Evolutionary conservation across 2,113 vertebrate genomes (phyloP), one percentile per base, ranked within the genome.

Genomic region (Gambusia holbrooki): DNA sequence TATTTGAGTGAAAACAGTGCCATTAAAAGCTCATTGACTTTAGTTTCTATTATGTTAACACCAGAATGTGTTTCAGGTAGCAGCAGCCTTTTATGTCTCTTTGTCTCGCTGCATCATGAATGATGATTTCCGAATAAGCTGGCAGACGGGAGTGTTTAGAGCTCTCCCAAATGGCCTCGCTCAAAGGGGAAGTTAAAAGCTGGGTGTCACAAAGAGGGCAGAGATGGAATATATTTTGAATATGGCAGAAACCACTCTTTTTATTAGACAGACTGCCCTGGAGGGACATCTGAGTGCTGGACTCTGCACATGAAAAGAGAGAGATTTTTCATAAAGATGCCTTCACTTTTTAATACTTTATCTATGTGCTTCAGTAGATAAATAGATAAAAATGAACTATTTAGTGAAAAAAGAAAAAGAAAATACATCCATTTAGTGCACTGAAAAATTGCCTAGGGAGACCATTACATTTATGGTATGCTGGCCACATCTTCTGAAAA

Each of bases 171-270:
- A 37, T 58, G 48, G 45, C 42, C 63, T 66, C 15, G 27, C 40
- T 60, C 32, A 22, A 19, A 58, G 19, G n/a, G n/a, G n/a, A 71
- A 15, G 29, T 29, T 51, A 54, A 71, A 71, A 54, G 30, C 19
- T 40, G 45, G 4, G 32, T 58, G 61, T 70, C 51, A 74, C 15
- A 10, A 51, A 60, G 45, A 71, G 68, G 62, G 75, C 42, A 77
- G 30, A 64, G 28, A 51, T 9, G n/a, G 37, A 28, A 63, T 54
- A 58, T n/a, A 28, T 29, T 71, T 33, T 19, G 48, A 62, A 69
- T 62, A 69, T 33, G 29, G 37, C 61, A 54, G 32, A 27, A 54
- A 8, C 11, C 27, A 29, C 14, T 19, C 10, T 28, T 15, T 19
- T 25, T 71, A 32, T 42, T 35, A 64, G 54, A 62, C 54, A 27